A percentile compares a stretch with the other conserved stretches of the same genome.
These are phyloP conservation scores for Capreolus pygargus DNA, from an alignment of 2,113 vertebrate genomes.

Conservation along the genomic window DNA sequence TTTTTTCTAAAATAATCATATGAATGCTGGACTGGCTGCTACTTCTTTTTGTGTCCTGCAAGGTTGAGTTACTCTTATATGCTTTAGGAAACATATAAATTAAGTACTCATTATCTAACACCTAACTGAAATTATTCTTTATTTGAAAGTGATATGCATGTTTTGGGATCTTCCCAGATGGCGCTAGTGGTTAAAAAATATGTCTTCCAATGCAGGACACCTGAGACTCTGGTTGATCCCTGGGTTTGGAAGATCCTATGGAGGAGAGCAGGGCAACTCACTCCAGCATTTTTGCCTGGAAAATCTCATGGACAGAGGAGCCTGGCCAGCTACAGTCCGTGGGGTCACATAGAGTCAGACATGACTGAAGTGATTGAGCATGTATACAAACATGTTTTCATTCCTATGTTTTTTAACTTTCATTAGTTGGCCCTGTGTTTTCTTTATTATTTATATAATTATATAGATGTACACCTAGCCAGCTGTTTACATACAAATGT, in stretches of 20 bases:
- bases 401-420: not conserved
- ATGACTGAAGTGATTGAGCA: not conserved
- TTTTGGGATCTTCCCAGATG: not conserved
- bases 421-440: not conserved
- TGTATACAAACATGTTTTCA: not conserved
- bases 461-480: not conserved
- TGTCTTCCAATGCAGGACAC: not conserved
- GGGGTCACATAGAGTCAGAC: not conserved
- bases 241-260: not conserved
- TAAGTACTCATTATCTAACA: not conserved
- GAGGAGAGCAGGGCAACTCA: not conserved
- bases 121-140: not conserved
- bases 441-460: not conserved
- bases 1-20: not conserved
- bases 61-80: not conserved
- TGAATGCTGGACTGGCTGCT: not conserved
- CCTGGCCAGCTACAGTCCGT: rapidly evolving
- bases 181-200: not conserved
- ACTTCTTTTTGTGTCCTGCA: not conserved
- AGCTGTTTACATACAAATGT: not conserved
- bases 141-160: not conserved
- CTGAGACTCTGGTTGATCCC: not conserved
- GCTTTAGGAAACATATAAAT: not conserved
- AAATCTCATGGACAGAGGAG: not conserved
- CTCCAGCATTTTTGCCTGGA: not conserved